Evolutionary conservation across 2,797 vertebrate genomes (phyloP).

Genomic region (Alca torda): DNA sequence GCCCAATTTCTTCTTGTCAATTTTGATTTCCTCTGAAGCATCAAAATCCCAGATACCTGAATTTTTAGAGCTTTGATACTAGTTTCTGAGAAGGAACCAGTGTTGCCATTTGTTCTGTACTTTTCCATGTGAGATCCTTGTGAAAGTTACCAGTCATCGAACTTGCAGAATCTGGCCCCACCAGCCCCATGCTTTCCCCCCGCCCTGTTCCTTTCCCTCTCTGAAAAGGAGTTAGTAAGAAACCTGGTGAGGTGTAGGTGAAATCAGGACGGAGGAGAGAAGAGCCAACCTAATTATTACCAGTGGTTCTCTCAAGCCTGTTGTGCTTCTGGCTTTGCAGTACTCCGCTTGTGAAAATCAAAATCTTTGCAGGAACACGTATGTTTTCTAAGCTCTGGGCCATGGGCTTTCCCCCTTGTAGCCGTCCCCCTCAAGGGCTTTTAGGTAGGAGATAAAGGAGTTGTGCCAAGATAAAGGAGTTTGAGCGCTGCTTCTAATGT

Average conservation of each 20-base stretch:
- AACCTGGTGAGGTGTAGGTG: not conserved
- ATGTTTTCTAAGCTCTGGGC: conserved; percentile 43
- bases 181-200: not conserved
- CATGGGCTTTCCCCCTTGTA: conserved; percentile 39
- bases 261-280: not conserved
- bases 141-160: not conserved
- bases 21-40: not conserved
- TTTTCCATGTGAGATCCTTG: not conserved
- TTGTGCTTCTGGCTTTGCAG: conserved; percentile 6
- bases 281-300: not conserved
- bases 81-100: not conserved
- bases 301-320: not conserved
- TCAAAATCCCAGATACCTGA: not conserved
- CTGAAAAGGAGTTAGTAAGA: not conserved
- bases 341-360: not conserved
- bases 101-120: not conserved
- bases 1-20: not conserved
- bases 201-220: not conserved
- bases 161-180: not conserved
- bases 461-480: not conserved
- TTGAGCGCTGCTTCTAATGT: not conserved
- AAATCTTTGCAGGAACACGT: conserved; percentile 4
- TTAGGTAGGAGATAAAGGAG: conserved; percentile 20
- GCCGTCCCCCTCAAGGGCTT: not conserved
- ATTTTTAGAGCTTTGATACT: not conserved